These are phyloP conservation scores for Takifugu ocellatus DNA, from an alignment of 2,797 vertebrate genomes.

Conservation along the genomic window DNA sequence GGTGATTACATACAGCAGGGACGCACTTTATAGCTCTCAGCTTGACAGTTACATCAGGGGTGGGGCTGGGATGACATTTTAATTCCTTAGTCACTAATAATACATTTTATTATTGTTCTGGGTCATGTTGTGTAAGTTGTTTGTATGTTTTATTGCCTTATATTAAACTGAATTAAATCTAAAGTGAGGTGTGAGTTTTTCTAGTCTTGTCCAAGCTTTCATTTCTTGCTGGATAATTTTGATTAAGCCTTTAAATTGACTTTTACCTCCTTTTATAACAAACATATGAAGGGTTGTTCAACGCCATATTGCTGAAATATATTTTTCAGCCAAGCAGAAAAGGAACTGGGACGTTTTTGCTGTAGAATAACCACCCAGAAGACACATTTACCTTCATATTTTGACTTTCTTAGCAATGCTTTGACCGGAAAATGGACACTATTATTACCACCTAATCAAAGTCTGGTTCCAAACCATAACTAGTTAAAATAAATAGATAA, in stretches of 20 bases:
- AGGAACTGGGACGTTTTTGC: too few relatives aligned
- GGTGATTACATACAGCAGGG: constrained; percentile 35
- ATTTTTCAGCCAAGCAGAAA: too few relatives aligned
- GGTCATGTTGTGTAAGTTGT: constrained; percentile 49
- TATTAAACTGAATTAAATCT: constrained; percentile 49
- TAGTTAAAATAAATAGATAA: too few relatives aligned
- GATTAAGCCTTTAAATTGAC: too few relatives aligned
- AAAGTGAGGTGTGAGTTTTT: constrained; percentile 8
- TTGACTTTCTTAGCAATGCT: too few relatives aligned
- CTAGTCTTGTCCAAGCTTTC: neutral
- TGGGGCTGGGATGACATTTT: neutral
- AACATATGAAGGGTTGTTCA: too few relatives aligned
- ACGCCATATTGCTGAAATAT: too few relatives aligned
- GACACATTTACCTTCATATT: too few relatives aligned
- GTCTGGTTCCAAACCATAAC: too few relatives aligned
- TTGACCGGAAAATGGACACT: neutral
- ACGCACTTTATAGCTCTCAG: constrained; percentile 66
- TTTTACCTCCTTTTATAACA: too few relatives aligned
- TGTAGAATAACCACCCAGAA: too few relatives aligned
- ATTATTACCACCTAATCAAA: neutral
- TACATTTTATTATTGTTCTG: constrained; percentile 53
- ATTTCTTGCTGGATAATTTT: too few relatives aligned
- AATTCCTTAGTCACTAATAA: constrained; percentile 26
- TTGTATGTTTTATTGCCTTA: constrained; percentile 68
- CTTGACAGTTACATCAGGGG: constrained; percentile 22